phyloP scores from a whole-genome alignment of 2,113 vertebrate species.

The Promerops cafer region DNA sequence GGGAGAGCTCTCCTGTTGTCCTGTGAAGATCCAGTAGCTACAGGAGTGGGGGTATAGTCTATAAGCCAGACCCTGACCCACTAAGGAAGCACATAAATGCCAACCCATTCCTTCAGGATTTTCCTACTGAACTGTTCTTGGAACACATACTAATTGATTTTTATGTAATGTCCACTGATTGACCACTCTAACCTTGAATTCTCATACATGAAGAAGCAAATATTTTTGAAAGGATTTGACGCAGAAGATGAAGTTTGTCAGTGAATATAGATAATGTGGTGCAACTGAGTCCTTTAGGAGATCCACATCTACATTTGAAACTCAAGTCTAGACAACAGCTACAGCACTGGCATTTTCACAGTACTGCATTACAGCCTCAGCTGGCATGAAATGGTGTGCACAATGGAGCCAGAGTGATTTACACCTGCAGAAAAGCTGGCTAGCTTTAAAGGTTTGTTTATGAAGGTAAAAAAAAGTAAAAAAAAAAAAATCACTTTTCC shows the following conservation, averaged over 20 bases:
- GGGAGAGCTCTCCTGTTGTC: neutral
- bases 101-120: neutral
- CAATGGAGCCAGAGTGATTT: conserved; percentile 2
- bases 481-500: neutral
- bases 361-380: neutral
- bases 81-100: neutral
- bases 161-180: neutral
- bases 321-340: neutral
- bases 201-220: neutral
- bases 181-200: neutral
- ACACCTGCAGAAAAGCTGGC: conserved; percentile 29
- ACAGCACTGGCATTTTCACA: conserved; percentile 9
- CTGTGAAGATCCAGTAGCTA: neutral
- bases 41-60: accelerated
- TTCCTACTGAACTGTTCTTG: neutral
- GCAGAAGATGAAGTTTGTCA: neutral
- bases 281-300: neutral
- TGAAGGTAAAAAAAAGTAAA: neutral
- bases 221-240: neutral
- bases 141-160: neutral
- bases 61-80: neutral
- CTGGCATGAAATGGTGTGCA: neutral
- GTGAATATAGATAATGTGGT: neutral
- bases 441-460: conserved; percentile 3
- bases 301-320: neutral